Conservation (phyloP, 1,140 invertebrate genomes). For the Drosophila chauvacae region DNA sequence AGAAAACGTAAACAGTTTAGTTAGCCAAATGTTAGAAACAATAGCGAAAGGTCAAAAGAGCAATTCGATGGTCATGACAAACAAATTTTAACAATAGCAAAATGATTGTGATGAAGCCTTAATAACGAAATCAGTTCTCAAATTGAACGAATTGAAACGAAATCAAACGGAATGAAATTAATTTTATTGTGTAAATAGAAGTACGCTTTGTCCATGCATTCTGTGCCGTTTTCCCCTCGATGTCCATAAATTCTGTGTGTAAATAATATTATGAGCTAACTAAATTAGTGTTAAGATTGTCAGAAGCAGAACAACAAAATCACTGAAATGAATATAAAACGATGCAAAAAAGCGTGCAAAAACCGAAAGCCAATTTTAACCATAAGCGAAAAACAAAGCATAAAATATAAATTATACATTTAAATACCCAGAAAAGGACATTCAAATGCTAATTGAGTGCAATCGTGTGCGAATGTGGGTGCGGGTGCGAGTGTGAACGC, state of each 20-base stretch:
- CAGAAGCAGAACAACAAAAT: constrained; percentile 26
- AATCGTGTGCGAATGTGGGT: constrained; percentile 13
- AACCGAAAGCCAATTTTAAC: constrained; percentile 70
- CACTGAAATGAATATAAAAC: constrained; percentile 10
- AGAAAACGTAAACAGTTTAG: constrained; percentile 63
- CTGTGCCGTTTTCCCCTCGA: constrained; percentile 17
- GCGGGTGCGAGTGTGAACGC: constrained; percentile 18
- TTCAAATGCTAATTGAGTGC: constrained; percentile 69
- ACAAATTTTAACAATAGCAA: constrained; percentile 62
- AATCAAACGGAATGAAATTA: constrained; percentile 53
- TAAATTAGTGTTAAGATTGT: constrained; percentile 66
- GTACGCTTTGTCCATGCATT: constrained; percentile 37
- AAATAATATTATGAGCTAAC: constrained; percentile 69
- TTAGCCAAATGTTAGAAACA: constrained; percentile 72
- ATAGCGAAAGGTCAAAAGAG: constrained; percentile 48
- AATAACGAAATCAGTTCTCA: constrained; percentile 57
- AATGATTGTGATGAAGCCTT: constrained; percentile 71
- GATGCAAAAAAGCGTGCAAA: constrained; percentile 33
- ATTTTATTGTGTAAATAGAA: constrained; percentile 55
- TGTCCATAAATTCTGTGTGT: constrained; percentile 63
- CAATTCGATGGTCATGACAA: constrained; percentile 28
- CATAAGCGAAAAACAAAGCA: constrained; percentile 49
- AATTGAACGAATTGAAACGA: constrained; percentile 38
- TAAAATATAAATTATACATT: constrained; percentile 45
- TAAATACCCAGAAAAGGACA: constrained; percentile 53